Evolutionary conservation across 2,888 invertebrate species (phyloP), one percentile per base, ranked within the genome.

Genomic region (Stenurella melanura): DNA sequence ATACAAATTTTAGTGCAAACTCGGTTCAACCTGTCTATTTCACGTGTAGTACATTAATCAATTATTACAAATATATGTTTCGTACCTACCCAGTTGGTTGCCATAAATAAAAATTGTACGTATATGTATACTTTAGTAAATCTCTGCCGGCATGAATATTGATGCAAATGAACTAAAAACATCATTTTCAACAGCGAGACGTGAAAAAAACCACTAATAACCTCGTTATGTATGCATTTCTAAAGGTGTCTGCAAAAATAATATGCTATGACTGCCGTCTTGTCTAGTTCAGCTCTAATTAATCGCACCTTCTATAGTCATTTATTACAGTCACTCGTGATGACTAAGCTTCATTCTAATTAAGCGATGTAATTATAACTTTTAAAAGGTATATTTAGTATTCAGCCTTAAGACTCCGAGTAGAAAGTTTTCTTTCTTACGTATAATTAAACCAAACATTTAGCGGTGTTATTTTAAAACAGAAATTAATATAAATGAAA

Each of bases 271-370:
- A 57, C 69, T 58, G 17, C 18, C 69, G 30, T 30, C 56, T 57
- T 30, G 34, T 69, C 57, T 58, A 58, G 58, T 57, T 18, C 69
- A 57, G n/a, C 26, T 68, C n/a, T 34, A 58, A 69, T 58, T 38
- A 42, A 18, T 66, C 7, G 18, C 18, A 6, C 17, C 38, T 15
- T 10, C 10, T 30, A 34, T 19, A 66, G 64, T 50, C 15, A 50
- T 50, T 50, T 42, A 21, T 9, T 66, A 38, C 64, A 42, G 6
- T 17, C 6, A n/a, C 21, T 38, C 64, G 12, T 66, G 1, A 18
- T 66, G 64, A 66, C 64, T 66, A 66, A 66, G 64, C 50, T 19
- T 10, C 11, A 66, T 19, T 42, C 11, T 42, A 66, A 66, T 42
- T 66, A 42, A 4, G 12, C 19, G 64, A 42, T 42, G 64, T 19